Evolutionary conservation across 2,888 invertebrate species (phyloP).

Genomic region (Agonopterix heracliana): DNA sequence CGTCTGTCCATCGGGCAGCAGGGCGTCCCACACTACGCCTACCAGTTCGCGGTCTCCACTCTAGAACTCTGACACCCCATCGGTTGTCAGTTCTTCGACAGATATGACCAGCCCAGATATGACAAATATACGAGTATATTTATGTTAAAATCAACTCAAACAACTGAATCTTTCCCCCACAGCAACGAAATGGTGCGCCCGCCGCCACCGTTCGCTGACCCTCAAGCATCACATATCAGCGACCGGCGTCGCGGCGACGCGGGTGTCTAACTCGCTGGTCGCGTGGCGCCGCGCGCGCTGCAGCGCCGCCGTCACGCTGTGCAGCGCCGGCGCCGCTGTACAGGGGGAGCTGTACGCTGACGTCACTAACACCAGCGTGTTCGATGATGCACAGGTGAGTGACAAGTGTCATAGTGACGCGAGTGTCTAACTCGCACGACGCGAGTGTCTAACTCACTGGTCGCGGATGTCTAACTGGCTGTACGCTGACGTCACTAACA

Average conservation of each 20-base stretch:
- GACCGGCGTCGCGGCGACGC: background rate
- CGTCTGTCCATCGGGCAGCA: no score
- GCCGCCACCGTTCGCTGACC: conserved; percentile 18
- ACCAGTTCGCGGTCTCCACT: no score
- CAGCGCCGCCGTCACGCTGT: conserved; percentile 15
- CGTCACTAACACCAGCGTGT: conserved; percentile 14
- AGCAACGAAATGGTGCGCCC: conserved; percentile 17
- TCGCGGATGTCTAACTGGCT: conserved; percentile 21
- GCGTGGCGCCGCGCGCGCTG: conserved; percentile 26
- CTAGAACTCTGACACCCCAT: no score
- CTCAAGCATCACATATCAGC: conserved; percentile 7
- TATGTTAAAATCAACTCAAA: no score
- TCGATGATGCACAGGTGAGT: conserved; percentile 34
- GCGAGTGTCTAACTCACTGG: conserved; percentile 8
- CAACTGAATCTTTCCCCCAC: background rate
- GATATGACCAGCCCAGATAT: no score
- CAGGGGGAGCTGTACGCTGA: conserved; percentile 9
- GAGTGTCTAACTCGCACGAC: no score
- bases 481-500: conserved; percentile 13
- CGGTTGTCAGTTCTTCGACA: no score
- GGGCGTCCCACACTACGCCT: no score
- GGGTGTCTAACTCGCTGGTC: conserved; percentile 9
- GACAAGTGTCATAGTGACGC: background rate
- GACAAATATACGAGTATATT: no score
- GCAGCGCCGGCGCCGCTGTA: conserved; percentile 12